Conservation (phyloP, 2,888 invertebrate genomes). For the Limnephilus rhombicus region DNA sequence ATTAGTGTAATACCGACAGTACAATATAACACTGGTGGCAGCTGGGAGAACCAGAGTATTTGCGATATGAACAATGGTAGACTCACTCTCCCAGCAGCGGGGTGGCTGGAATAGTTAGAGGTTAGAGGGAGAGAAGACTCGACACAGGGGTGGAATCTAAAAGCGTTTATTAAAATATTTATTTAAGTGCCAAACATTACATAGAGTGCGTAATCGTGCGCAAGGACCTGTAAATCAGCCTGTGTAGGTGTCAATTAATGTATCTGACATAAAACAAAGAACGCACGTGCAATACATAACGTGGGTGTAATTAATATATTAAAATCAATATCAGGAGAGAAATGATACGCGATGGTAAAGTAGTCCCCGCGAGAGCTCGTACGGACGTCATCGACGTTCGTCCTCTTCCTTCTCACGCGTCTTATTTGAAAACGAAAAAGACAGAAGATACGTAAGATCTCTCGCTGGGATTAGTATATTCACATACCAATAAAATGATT, state of each 20-base stretch:
- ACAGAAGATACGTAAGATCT: too few species aligned
- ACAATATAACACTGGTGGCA: constrained; percentile 2
- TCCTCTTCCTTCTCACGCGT: too few species aligned
- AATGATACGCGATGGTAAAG: neutral
- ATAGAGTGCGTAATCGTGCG: neutral
- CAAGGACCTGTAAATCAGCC: neutral
- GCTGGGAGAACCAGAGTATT: constrained; percentile 10
- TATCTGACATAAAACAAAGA: neutral
- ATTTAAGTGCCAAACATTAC: neutral
- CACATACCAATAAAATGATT: too few species aligned
- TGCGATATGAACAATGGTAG: constrained; percentile 33
- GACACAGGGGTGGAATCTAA: constrained; percentile 6
- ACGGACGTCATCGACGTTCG: too few species aligned
- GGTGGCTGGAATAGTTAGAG: constrained; percentile 1
- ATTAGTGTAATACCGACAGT: neutral
- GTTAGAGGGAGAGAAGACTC: neutral
- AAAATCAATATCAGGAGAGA: neutral
- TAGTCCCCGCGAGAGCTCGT: too few species aligned
- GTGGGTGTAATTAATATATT: neutral
- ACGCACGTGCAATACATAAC: neutral
- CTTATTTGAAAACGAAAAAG: too few species aligned
- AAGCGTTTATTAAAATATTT: neutral
- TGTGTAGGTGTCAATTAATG: neutral
- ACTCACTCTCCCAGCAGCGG: constrained; percentile 15
- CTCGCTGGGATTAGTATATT: too few species aligned